Percentiles rank a stretch among this genome's conserved stretches.
Conservation (phyloP, 2,113 vertebrate species). For the Pungitius pungitius region DNA sequence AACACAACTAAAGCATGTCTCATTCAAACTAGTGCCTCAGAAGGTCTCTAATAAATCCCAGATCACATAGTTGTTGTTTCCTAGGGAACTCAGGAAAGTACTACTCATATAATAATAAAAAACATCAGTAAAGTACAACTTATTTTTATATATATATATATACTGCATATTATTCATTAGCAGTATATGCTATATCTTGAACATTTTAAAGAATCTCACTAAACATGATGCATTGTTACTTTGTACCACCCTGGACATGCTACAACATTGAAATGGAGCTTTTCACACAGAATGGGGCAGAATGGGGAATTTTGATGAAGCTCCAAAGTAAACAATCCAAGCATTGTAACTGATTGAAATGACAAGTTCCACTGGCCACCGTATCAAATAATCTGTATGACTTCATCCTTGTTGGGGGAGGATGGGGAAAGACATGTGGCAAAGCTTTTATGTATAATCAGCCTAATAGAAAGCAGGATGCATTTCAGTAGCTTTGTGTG, state of each 20-base stretch:
- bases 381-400: neutral
- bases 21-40: neutral
- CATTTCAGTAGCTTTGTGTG: neutral
- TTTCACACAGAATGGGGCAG: neutral
- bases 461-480: slow-evolving; percentile 8
- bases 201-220: too few relatives aligned
- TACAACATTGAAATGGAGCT: slow-evolving; percentile 28
- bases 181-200: too few relatives aligned
- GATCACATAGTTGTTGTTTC: neutral
- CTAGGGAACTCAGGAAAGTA: neutral
- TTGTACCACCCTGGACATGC: slow-evolving; percentile 21
- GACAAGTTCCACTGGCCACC: neutral
- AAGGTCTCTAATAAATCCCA: neutral
- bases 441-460: slow-evolving; percentile 19
- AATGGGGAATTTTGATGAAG: neutral
- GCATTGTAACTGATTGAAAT: neutral
- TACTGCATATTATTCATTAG: too few relatives aligned
- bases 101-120: too few relatives aligned
- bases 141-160: too few relatives aligned
- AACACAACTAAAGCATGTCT: neutral
- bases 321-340: neutral
- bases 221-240: too few relatives aligned
- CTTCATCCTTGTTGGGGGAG: neutral
- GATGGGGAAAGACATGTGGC: neutral
- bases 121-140: too few relatives aligned